These are phyloP conservation scores for Brachionichthys hirsutus DNA, from an alignment of 2,113 vertebrate genomes.

Conservation along the genomic window DNA sequence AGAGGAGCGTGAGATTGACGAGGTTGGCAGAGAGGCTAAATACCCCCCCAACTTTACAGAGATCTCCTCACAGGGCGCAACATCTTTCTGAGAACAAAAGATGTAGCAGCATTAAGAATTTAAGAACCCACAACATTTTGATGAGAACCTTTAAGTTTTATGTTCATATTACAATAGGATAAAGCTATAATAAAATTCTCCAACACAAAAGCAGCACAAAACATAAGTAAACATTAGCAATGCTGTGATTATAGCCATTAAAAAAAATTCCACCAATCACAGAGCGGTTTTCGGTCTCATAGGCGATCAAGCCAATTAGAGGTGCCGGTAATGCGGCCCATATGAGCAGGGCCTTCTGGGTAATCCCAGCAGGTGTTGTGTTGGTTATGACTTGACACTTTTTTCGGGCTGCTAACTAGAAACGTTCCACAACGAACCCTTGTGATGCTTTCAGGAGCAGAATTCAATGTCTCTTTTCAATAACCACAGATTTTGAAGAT, in stretches of 20 bases:
- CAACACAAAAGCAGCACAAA: constrained; percentile 1
- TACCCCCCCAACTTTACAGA: constrained; percentile 53
- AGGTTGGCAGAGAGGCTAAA: constrained; percentile 54
- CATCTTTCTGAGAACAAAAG: constrained; percentile 64
- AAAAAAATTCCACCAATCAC: constrained; percentile 33
- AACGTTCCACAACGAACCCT: constrained; percentile 19
- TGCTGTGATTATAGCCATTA: too few species aligned
- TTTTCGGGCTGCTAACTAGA: constrained; percentile 56
- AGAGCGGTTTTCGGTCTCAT: constrained; percentile 27
- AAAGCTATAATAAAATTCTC: constrained; percentile 6
- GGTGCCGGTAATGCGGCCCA: constrained; percentile 59
- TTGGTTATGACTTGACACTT: constrained; percentile 73
- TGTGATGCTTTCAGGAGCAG: constrained; percentile 11
- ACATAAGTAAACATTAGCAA: neutral
- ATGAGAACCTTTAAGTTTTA: constrained; percentile 7
- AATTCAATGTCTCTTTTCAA: constrained; percentile 8
- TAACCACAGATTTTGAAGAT: constrained; percentile 6
- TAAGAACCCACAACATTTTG: constrained; percentile 44
- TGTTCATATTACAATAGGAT: constrained; percentile 20
- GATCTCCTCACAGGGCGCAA: constrained; percentile 51
- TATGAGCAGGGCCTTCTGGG: constrained; percentile 71
- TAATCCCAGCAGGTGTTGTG: constrained; percentile 71
- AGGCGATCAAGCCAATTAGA: constrained; percentile 60
- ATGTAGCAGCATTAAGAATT: constrained; percentile 58
- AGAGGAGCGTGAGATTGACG: constrained; percentile 49